Base-by-base conservation (phyloP, 2,888 invertebrate species). In the Odontocolon sp. region DNA sequence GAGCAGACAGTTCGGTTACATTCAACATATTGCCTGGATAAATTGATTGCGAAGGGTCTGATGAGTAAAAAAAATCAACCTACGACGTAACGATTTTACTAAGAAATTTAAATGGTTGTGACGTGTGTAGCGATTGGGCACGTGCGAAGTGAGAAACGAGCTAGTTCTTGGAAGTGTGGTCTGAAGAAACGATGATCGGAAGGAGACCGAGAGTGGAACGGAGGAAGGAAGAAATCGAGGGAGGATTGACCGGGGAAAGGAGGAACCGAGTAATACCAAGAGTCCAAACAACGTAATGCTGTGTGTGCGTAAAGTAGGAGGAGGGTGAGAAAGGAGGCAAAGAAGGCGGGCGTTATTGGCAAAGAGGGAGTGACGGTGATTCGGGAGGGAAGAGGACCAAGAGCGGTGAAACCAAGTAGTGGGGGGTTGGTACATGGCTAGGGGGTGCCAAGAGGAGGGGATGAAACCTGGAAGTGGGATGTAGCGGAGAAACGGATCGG, bases 361-460 rank as follows among this genome's bases (percentile, higher is more conserved):
- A 21, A 64, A 64, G 63, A 64, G 75, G 75, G 69, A 69, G 74
- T 75, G 74, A 75, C 74, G 63, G 42, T 57, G 68, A 69, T 75
- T 50, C 40, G 57, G 69, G 69, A 69, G 69, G 57, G 52, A 75
- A 69, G 69, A 75, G 74, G 54, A 11, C 36, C 52, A 42, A 31
- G 50, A 50, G 28, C n/a, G 33, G 38, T 14, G 11, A 23, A 23
- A 26, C 28, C 21, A 45, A 16, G 38, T n/a, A 14, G 36, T 50
- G 14, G 74, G 64, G 63, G 38, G 21, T 9, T 6, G 52, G 11
- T 14, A 52, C 52, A 31, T 28, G 28, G 52, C 28, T 28, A 11
- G 5, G n/a, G 52, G 31, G 52, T 18, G 16, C 64, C 31, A 28
- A 45, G 28, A 40, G 33, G 74, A 63, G 68, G 68, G 74, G 74